Percentiles rank a stretch among this genome's conserved stretches.
Evolutionary conservation across 2,888 invertebrate genomes (phyloP).

Genomic region (Aleiodes testaceus): DNA sequence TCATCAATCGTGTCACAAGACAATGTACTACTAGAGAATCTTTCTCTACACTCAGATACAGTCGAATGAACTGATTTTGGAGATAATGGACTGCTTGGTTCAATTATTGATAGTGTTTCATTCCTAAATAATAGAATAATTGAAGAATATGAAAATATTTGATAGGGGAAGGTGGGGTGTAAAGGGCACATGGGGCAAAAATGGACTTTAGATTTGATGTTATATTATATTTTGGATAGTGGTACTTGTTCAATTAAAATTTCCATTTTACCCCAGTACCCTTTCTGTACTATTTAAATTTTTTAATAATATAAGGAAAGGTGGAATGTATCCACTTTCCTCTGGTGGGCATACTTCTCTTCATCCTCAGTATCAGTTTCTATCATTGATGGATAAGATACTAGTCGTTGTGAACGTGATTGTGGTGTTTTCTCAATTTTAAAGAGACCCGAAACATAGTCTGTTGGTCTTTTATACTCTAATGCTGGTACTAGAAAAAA

Average conservation of each 20-base stretch:
- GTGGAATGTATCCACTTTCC: too few species aligned
- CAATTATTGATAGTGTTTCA: constrained; percentile 66
- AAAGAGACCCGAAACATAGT: constrained; percentile 81
- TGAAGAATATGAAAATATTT: too few species aligned
- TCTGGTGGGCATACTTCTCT: constrained; percentile 58
- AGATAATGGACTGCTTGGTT: constrained; percentile 75
- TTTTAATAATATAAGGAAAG: too few species aligned
- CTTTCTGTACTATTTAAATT: too few species aligned
- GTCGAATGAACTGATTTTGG: constrained; percentile 80
- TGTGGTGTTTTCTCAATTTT: constrained; percentile 76
- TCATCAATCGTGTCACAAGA: constrained; percentile 75
- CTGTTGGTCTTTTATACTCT: constrained; percentile 80
- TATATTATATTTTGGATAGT: too few species aligned
- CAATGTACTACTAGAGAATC: constrained; percentile 78
- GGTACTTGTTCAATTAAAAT: too few species aligned
- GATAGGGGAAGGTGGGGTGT: too few species aligned
- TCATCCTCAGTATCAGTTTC: constrained; percentile 63
- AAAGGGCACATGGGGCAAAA: constrained; percentile 48
- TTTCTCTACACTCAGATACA: constrained; percentile 80
- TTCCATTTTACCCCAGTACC: too few species aligned
- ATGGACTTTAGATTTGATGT: too few species aligned
- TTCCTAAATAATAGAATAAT: constrained; percentile 35
- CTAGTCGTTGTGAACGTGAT: constrained; percentile 71
- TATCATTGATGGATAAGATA: constrained; percentile 55
- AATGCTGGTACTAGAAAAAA: constrained; percentile 76